phyloP scores from a whole-genome alignment of 1,140 invertebrate genomes.

The Aplysia californica region DNA sequence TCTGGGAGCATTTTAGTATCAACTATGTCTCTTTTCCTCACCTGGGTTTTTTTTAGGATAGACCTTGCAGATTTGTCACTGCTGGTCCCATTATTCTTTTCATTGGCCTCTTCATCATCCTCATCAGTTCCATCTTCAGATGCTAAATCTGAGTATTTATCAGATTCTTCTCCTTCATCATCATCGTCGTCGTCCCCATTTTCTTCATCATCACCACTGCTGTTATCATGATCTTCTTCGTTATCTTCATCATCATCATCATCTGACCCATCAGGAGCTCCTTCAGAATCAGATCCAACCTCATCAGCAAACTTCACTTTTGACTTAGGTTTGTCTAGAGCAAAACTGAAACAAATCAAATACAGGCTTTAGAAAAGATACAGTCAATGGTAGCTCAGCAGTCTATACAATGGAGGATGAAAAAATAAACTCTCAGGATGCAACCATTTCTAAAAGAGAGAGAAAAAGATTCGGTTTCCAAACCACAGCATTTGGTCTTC shows the following conservation, averaged over 20 bases:
- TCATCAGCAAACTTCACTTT: conserved; percentile 3
- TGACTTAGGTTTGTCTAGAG: conserved; percentile 5
- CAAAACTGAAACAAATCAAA: conserved; percentile 28
- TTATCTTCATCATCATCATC: conserved; percentile 55
- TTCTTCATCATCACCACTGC: conserved; percentile 35
- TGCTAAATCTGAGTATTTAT: conserved; percentile 33
- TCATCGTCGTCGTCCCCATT: conserved; percentile 40
- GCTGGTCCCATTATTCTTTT: conserved; percentile 31
- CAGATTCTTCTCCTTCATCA: conserved; percentile 34
- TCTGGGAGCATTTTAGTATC: too few relatives aligned
- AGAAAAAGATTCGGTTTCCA: too few relatives aligned
- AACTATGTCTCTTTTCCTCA: too few relatives aligned
- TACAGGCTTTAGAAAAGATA: too few relatives aligned
- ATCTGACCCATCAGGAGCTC: conserved; percentile 19
- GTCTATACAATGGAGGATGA: too few relatives aligned
- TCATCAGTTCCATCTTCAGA: conserved; percentile 30
- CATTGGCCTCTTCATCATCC: conserved; percentile 36
- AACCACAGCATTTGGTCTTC: too few relatives aligned
- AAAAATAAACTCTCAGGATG: too few relatives aligned
- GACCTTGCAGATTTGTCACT: conserved; percentile 51
- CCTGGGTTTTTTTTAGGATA: conserved; percentile 31
- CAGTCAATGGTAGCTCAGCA: too few relatives aligned
- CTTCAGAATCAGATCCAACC: neutral
- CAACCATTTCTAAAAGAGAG: too few relatives aligned
- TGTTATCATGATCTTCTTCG: conserved; percentile 39